Percentiles rank a stretch among this genome's conserved stretches.
Evolutionary conservation across 64 coral and sea anemone species (phyloP).

Genomic region (Montipora cactus): DNA sequence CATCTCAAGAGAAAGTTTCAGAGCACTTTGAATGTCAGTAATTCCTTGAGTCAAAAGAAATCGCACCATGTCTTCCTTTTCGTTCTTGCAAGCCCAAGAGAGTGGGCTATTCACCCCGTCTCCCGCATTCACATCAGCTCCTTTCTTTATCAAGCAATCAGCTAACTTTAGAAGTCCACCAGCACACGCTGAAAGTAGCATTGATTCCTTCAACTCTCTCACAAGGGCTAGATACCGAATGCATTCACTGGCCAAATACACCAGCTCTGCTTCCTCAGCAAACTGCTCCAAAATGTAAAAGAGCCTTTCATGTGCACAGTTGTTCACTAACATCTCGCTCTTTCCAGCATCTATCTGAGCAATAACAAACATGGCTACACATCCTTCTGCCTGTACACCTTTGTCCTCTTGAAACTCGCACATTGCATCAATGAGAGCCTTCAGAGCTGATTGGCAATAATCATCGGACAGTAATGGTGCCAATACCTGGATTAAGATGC

Average conservation of each 20-base stretch:
- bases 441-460: conserved; percentile 39
- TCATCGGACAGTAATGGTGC: conserved; percentile 56
- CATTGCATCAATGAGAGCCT: conserved; percentile 71
- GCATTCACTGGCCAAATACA: conserved; percentile 86
- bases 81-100: conserved; percentile 80
- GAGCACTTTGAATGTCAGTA: conserved; percentile 85
- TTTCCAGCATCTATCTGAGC: conserved; percentile 68
- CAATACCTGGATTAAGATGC: conserved; percentile 76
- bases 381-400: conserved; percentile 78
- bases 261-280: conserved; percentile 49
- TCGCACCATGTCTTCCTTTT: conserved; percentile 86
- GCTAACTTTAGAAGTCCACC: conserved; percentile 72
- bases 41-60: conserved; percentile 91
- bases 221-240: conserved; percentile 84
- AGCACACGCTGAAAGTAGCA: conserved; percentile 88
- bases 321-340: conserved; percentile 78
- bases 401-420: conserved; percentile 40
- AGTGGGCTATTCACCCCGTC: conserved; percentile 87
- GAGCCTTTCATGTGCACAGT: conserved; percentile 74
- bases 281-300: conserved; percentile 86
- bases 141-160: conserved; percentile 81
- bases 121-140: conserved; percentile 92
- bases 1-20: conserved; percentile 91
- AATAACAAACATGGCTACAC: conserved; percentile 82
- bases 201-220: conserved; percentile 70